A percentile compares a stretch with the other conserved stretches of the same genome.
Conservation (phyloP, 2,797 vertebrate genomes). For the Meda fulgida region DNA sequence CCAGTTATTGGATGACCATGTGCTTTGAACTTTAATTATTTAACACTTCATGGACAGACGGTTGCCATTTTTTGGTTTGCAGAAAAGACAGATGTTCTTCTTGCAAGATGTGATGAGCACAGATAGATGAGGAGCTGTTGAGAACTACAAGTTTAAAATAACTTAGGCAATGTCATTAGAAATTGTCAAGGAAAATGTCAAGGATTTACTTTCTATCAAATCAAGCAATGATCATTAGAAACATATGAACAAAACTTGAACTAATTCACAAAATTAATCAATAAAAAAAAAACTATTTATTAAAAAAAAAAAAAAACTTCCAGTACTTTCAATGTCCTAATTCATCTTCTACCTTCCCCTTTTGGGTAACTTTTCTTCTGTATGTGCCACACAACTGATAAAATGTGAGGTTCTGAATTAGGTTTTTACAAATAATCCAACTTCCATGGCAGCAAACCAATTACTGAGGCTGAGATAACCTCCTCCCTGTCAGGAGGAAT, state of each 20-base stretch:
- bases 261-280: slow-evolving; percentile 49
- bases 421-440: slow-evolving; percentile 78
- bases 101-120: slow-evolving; percentile 27
- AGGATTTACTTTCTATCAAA: background rate
- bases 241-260: background rate
- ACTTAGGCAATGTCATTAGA: background rate
- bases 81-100: slow-evolving; percentile 27
- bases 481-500: slow-evolving; percentile 75
- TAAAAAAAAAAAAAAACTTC: background rate
- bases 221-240: slow-evolving; percentile 1
- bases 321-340: background rate
- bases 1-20: slow-evolving; percentile 43
- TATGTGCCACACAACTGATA: slow-evolving; percentile 57
- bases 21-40: slow-evolving; percentile 49
- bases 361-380: slow-evolving; percentile 41
- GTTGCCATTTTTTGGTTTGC: slow-evolving; percentile 48
- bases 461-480: slow-evolving; percentile 77
- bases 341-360: slow-evolving; percentile 53
- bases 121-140: background rate
- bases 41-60: slow-evolving; percentile 43
- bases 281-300: background rate
- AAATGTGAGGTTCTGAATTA: slow-evolving; percentile 60
- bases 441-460: slow-evolving; percentile 74
- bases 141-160: slow-evolving; percentile 3
- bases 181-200: background rate